Conservation (phyloP, 2,113 vertebrate genomes). For the Pelvicachromis taeniatus region DNA sequence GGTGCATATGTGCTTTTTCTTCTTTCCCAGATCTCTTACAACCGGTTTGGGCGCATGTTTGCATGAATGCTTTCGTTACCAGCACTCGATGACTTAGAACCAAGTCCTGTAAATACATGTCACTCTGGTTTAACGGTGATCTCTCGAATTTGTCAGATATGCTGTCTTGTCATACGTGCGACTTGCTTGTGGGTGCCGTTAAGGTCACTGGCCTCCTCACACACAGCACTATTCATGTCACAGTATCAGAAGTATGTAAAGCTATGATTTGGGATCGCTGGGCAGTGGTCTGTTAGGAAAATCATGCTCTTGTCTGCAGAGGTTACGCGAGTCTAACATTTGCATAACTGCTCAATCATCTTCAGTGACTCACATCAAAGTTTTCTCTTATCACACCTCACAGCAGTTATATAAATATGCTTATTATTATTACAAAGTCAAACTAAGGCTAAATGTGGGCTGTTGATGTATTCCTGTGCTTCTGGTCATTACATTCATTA, state of each 20-base stretch:
- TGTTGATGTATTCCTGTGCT: background rate
- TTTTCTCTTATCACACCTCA: constrained; percentile 1
- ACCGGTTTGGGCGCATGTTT: constrained; percentile 56
- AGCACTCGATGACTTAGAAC: background rate
- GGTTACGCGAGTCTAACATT: constrained; percentile 33
- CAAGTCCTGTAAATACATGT: constrained; percentile 10
- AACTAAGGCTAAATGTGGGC: background rate
- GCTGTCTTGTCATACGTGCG: background rate
- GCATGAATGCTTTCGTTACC: background rate
- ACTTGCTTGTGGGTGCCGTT: background rate
- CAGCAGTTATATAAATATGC: background rate
- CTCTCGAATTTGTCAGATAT: background rate
- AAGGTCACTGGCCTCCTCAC: background rate
- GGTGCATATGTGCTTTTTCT: background rate
- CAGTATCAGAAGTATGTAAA: constrained; percentile 12
- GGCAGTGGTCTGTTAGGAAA: constrained; percentile 51
- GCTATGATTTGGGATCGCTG: constrained; percentile 8
- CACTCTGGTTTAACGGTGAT: constrained; percentile 30
- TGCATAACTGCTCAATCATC: constrained; percentile 62
- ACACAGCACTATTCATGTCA: background rate
- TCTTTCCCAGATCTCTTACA: constrained; percentile 26
- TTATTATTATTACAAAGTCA: background rate
- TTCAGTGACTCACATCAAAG: constrained; percentile 2
- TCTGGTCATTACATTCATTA: background rate
- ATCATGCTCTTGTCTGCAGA: constrained; percentile 29